Evolutionary conservation across 1,140 invertebrate genomes (phyloP), one percentile per base, ranked within the genome.

Genomic region (Pseudomyrmex cubaensis): DNA sequence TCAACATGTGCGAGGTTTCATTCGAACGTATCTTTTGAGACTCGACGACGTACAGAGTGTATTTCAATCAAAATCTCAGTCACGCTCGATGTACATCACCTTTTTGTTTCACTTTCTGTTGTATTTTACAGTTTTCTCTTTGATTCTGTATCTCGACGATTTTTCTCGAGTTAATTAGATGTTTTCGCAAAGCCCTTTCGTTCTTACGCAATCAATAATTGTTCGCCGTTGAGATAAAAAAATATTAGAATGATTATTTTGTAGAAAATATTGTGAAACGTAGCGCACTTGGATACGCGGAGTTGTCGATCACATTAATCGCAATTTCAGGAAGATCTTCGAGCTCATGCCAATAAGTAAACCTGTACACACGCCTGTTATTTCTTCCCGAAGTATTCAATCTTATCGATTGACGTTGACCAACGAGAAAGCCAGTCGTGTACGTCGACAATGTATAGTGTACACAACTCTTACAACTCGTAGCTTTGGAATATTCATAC

Each of bases 391-490:
- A 72, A 59, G 22, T 20, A 48, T 80, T 72, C 44, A 20, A 72
- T 80, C 44, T 25, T 70, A 35, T 48, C 20, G 22, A 64, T 12
- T 64, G 48, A 46, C 12, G 44, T 59, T 70, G 54, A 13, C n/a
- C 44, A 46, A 69, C 15, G 44, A 25, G 44, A 61, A 59, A 80
- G 20, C 35, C 72, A 25, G 35, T 78, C 20, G 44, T 15, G 8
- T 44, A 57, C 15, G n/a, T 50, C 52, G 63, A 48, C 7, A 0
- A 13, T 15, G 22, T 35, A 35, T 1, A 25, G 5, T 52, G 13
- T 44, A 54, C 35, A 20, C 12, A 73, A 52, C 63, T 25, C 54
- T 80, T 80, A 80, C 5, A 80, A 80, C 35, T 35, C 44, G 44
- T 78, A 12, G 64, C 44, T 35, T 22, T 48, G 9, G 12, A 67